Conservation (phyloP, 2,113 vertebrate species). For the Patagioenas fasciata region DNA sequence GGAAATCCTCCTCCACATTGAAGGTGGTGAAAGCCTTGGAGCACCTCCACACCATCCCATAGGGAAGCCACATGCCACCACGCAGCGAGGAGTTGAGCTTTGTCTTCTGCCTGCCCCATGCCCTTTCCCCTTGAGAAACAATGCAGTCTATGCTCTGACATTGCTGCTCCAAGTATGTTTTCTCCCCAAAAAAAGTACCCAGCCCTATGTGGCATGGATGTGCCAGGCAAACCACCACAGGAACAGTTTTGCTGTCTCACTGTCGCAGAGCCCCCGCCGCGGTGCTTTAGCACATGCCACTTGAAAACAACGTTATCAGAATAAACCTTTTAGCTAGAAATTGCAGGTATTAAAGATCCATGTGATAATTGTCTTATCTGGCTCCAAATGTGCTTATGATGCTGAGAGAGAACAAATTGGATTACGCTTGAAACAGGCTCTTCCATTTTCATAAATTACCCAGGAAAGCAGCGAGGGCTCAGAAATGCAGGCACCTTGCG, state of each 20-base stretch:
- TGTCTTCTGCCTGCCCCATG: not conserved
- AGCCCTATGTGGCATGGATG: fast-evolving
- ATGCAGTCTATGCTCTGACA: not conserved
- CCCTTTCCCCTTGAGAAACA: fast-evolving
- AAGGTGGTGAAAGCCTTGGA: not conserved
- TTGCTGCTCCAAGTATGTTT: not conserved
- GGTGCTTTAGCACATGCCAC: not conserved
- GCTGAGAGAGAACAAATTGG: constrained; percentile 53
- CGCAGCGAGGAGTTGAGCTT: fast-evolving
- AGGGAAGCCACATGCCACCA: not conserved
- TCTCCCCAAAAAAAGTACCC: not conserved
- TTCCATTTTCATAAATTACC: constrained; percentile 60
- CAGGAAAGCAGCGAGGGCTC: not conserved
- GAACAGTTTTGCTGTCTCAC: not conserved
- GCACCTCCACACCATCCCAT: fast-evolving
- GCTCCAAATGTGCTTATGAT: constrained; percentile 53
- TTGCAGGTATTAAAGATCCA: constrained; percentile 61
- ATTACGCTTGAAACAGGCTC: constrained; percentile 15
- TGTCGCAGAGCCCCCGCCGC: not conserved
- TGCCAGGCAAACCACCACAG: fast-evolving
- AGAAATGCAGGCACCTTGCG: not conserved
- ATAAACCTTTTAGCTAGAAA: constrained; percentile 41
- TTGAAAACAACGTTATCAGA: constrained; percentile 38
- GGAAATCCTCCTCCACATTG: fast-evolving
- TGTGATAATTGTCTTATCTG: constrained; percentile 63